A percentile compares a stretch with the other conserved stretches of the same genome.
phyloP scores from a whole-genome alignment of 2,797 vertebrate genomes.

The Cirrhinus mrigala region DNA sequence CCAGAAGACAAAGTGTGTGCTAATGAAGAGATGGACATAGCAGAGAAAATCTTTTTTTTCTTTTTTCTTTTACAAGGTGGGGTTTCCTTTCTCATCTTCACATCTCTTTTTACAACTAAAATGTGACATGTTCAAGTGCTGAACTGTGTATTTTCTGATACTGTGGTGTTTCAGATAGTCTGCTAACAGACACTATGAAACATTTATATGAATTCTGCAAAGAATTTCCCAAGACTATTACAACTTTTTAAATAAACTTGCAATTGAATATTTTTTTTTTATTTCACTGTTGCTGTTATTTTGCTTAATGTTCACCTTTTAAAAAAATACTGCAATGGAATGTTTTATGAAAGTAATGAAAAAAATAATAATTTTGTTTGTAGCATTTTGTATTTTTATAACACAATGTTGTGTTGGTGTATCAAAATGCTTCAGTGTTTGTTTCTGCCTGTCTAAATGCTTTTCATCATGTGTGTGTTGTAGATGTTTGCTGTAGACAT shows the following conservation, averaged over 20 bases:
- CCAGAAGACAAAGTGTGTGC: not conserved
- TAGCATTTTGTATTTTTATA: no score
- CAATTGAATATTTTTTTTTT: no score
- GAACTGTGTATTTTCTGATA: not conserved
- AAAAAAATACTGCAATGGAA: no score
- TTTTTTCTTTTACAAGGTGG: slow-evolving; percentile 18
- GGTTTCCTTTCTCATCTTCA: not conserved
- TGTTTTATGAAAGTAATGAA: no score
- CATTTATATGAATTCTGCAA: not conserved
- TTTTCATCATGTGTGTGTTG: not conserved
- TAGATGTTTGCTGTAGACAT: not conserved
- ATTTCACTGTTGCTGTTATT: no score
- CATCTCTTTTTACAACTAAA: not conserved
- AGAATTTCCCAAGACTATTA: no score
- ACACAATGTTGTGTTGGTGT: not conserved
- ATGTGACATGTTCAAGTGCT: not conserved
- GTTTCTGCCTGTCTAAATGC: not conserved
- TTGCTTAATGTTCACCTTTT: no score
- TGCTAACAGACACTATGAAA: not conserved
- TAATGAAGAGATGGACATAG: slow-evolving; percentile 16
- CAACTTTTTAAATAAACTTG: no score
- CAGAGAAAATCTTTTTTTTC: not conserved
- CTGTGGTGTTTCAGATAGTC: not conserved
- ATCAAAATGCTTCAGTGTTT: not conserved
- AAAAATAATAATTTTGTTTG: no score